Conservation (phyloP, 1,140 invertebrate genomes). For the Drosophila micromelanica region DNA sequence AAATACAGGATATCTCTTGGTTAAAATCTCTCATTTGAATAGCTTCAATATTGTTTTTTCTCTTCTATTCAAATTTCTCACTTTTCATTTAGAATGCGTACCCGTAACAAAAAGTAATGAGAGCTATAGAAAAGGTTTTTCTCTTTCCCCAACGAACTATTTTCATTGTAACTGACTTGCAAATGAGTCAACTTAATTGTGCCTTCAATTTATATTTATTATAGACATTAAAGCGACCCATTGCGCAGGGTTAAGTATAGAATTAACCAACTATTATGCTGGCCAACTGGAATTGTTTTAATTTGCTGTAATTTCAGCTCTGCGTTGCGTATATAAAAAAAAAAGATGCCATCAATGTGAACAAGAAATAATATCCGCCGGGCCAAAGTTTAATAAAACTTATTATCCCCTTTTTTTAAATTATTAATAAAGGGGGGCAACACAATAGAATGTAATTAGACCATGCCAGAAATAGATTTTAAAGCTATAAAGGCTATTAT, state of each 20-base stretch:
- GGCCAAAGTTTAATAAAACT: conserved; percentile 1
- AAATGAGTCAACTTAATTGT: conserved; percentile 31
- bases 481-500: conserved; percentile 2
- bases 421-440: background rate
- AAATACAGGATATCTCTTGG: background rate
- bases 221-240: background rate
- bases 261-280: conserved; percentile 29
- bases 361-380: conserved; percentile 20
- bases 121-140: conserved; percentile 23
- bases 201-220: conserved; percentile 40
- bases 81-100: conserved; percentile 36
- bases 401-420: background rate
- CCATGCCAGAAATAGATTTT: conserved; percentile 1
- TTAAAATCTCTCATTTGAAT: background rate
- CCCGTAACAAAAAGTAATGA: conserved; percentile 46
- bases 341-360: conserved; percentile 30
- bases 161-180: conserved; percentile 25
- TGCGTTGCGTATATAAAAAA: background rate
- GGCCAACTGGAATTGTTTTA: conserved; percentile 23
- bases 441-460: conserved; percentile 5
- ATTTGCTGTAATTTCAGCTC: conserved; percentile 20
- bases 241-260: conserved; percentile 12
- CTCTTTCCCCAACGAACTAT: conserved; percentile 13
- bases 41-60: background rate
- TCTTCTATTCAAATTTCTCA: background rate